Percentiles rank a stretch among this genome's conserved stretches.
Conservation (phyloP, 2,888 invertebrate species). For the Drosophila pseudotakahashii region DNA sequence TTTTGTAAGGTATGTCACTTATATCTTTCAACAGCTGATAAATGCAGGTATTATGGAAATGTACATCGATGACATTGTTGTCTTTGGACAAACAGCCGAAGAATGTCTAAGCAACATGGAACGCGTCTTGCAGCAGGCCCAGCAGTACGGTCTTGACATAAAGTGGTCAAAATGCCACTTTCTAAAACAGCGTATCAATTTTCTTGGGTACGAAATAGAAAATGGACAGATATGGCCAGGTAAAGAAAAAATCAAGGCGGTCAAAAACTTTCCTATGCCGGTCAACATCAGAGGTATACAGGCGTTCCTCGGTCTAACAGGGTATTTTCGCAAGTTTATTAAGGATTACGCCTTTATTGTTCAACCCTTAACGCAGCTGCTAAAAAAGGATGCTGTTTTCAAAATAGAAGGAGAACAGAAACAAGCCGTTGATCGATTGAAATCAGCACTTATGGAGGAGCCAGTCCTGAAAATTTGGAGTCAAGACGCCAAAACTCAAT, state of each 20-base stretch:
- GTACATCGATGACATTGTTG: neutral
- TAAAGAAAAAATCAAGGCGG: neutral
- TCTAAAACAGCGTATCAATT: constrained; percentile 1
- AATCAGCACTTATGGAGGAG: neutral
- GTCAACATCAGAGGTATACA: neutral
- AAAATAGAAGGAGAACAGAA: neutral
- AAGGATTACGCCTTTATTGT: neutral
- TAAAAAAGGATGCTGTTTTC: neutral
- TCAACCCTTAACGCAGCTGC: neutral
- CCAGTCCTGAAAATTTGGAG: neutral
- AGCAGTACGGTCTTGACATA: neutral
- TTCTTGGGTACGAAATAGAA: neutral
- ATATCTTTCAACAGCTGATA: neutral
- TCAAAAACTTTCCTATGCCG: neutral
- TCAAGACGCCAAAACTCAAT: neutral
- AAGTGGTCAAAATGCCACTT: neutral
- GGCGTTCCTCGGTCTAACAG: neutral
- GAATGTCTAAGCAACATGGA: constrained; percentile 2
- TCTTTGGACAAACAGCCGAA: neutral
- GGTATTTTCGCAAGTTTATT: neutral
- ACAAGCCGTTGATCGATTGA: neutral
- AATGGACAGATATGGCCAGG: neutral
- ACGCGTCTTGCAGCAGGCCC: neutral
- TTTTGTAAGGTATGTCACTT: constrained; percentile 2
- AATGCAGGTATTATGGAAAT: neutral